Conservation (phyloP, 2,113 vertebrate genomes). For the Lepisosteus oculatus region DNA sequence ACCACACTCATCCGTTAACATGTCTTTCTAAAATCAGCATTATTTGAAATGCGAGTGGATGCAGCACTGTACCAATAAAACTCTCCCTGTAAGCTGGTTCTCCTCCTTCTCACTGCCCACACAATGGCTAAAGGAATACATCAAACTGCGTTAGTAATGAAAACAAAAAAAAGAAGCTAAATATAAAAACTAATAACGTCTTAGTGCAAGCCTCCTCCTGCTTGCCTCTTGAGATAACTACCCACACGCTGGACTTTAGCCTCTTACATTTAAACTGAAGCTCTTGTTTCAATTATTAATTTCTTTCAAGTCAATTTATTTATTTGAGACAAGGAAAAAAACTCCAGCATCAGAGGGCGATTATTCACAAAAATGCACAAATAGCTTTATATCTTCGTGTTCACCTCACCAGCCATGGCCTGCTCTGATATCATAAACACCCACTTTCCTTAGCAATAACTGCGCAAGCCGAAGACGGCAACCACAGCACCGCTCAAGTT, state of each 20-base stretch:
- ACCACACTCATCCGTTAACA: neutral
- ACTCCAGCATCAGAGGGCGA: neutral
- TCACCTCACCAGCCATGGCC: neutral
- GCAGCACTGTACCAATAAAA: neutral
- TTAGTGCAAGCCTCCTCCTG: neutral
- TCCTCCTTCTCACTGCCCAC: neutral
- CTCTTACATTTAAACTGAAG: neutral
- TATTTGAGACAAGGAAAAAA: neutral
- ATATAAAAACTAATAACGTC: neutral
- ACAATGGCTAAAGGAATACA: neutral
- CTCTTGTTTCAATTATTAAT: neutral
- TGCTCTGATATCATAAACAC: too few species aligned
- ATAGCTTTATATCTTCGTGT: neutral
- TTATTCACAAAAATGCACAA: neutral
- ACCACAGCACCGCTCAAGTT: neutral
- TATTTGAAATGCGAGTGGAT: neutral
- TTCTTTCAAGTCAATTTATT: too few species aligned
- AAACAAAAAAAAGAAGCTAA: neutral
- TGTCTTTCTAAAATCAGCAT: neutral
- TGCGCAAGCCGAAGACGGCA: neutral
- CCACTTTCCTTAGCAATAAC: neutral
- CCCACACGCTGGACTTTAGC: neutral
- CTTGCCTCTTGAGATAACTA: neutral
- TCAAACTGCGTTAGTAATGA: neutral
- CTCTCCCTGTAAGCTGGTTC: too few species aligned